phyloP scores from a whole-genome alignment of 2,113 vertebrate species.

The Mus spicilegus region DNA sequence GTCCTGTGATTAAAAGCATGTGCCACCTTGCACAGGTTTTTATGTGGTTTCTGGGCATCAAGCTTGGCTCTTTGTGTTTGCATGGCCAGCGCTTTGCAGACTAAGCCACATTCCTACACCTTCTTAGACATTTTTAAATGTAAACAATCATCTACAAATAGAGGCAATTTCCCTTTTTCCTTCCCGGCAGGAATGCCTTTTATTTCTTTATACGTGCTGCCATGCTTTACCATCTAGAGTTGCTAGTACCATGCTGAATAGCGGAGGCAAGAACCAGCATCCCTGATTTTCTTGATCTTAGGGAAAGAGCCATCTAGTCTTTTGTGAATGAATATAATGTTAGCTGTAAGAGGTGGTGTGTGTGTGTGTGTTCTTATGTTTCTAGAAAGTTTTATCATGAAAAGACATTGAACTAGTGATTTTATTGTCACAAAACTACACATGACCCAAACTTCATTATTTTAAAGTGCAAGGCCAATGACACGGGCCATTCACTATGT shows the following conservation, averaged over 20 bases:
- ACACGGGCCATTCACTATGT: background rate
- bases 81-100: background rate
- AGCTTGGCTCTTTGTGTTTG: too few species aligned
- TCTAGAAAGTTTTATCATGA: background rate
- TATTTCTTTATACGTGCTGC: background rate
- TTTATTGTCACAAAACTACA: background rate
- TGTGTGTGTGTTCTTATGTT: background rate
- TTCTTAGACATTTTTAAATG: background rate
- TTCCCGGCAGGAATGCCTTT: background rate
- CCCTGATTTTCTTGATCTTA: background rate
- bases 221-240: background rate
- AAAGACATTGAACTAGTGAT: background rate
- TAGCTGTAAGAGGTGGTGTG: background rate
- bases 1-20: background rate
- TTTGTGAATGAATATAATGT: background rate
- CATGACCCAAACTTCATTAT: background rate
- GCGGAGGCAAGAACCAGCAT: background rate
- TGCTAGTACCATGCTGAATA: background rate
- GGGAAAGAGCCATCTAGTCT: background rate
- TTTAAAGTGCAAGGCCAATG: background rate
- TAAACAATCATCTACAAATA: background rate
- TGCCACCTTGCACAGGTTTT: background rate
- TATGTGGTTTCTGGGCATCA: background rate
- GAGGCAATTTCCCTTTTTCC: background rate
- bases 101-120: background rate